A percentile compares a stretch with the other conserved stretches of the same genome.
Evolutionary conservation across 2,797 vertebrate genomes (phyloP).

Genomic region (Gambelia wislizenii): DNA sequence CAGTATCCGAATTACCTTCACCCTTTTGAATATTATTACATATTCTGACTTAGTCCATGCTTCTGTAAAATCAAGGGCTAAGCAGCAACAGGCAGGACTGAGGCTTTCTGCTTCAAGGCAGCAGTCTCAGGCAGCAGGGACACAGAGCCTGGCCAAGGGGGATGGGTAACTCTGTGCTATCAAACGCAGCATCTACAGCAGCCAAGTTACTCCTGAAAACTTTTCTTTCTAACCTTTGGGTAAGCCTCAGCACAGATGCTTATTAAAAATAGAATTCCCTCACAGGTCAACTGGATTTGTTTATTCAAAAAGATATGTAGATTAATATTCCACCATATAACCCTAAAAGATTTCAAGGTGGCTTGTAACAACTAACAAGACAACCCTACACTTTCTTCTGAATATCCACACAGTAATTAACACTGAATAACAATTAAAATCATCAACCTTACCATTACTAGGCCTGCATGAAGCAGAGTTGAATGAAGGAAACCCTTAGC

Average conservation of each 20-base stretch:
- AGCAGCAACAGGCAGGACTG: not conserved
- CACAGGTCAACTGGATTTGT: not conserved
- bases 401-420: not conserved
- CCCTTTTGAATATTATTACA: not conserved
- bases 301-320: not conserved
- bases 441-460: not conserved
- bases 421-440: not conserved
- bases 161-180: not conserved
- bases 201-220: slow-evolving; percentile 12
- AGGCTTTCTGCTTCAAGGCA: not conserved
- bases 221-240: slow-evolving; percentile 26
- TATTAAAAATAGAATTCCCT: slow-evolving; percentile 7
- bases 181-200: not conserved
- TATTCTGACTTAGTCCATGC: not conserved
- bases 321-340: not conserved
- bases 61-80: not conserved
- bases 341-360: not conserved
- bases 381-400: not conserved
- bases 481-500: not conserved
- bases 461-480: not conserved
- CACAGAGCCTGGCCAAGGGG: not conserved
- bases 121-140: not conserved
- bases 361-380: not conserved
- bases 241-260: not conserved
- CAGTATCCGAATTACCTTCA: not conserved